These are phyloP conservation scores for Scaptomyza flava DNA, from an alignment of 2,888 invertebrate species.

Conservation along the genomic window DNA sequence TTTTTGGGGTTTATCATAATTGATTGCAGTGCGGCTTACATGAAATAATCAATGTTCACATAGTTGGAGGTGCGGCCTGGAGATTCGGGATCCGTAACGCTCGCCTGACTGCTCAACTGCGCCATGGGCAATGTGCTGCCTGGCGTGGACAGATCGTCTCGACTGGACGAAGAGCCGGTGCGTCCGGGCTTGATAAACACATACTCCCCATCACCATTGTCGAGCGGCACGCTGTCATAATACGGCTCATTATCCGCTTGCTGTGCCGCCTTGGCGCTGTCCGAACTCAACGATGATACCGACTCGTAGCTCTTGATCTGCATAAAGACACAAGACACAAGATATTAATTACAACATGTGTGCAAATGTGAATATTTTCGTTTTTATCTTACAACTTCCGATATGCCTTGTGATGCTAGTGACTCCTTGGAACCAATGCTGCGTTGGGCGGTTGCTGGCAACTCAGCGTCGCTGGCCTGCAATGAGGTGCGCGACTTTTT, in stretches of 20 bases:
- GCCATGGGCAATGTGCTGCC: slow-evolving; percentile 87
- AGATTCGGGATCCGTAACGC: slow-evolving; percentile 89
- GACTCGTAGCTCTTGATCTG: slow-evolving; percentile 89
- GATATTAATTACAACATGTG: not conserved
- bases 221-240: slow-evolving; percentile 90
- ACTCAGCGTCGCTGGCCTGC: slow-evolving; percentile 74
- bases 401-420: slow-evolving; percentile 84
- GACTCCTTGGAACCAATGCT: slow-evolving; percentile 85
- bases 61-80: slow-evolving; percentile 93
- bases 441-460: slow-evolving; percentile 55
- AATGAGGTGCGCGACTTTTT: slow-evolving; percentile 79
- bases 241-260: slow-evolving; percentile 88
- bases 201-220: slow-evolving; percentile 89
- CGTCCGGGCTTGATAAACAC: slow-evolving; percentile 90
- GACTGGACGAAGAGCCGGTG: slow-evolving; percentile 87
- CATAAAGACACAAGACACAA: slow-evolving; percentile 1
- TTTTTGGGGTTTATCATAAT: not conserved
- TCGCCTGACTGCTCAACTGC: slow-evolving; percentile 84
- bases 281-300: slow-evolving; percentile 88
- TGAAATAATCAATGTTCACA: slow-evolving; percentile 96
- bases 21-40: slow-evolving; percentile 84
- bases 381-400: slow-evolving; percentile 75
- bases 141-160: slow-evolving; percentile 87
- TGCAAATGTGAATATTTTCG: not conserved
- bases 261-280: slow-evolving; percentile 85